Evolutionary conservation across 2,113 vertebrate genomes (phyloP), one percentile per base, ranked within the genome.

Genomic region (Upupa epops): DNA sequence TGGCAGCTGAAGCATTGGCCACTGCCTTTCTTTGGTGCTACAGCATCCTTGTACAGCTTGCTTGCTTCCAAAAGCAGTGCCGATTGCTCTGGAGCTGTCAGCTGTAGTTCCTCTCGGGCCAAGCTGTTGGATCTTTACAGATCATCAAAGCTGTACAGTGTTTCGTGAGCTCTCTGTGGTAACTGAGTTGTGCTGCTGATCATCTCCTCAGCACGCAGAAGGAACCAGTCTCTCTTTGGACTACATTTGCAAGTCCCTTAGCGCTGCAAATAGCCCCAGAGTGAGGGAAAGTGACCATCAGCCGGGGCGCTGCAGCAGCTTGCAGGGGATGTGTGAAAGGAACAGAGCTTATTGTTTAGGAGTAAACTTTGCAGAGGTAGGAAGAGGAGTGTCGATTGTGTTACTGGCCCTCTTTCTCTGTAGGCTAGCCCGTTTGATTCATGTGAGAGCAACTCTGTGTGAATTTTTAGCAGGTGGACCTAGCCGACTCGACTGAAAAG

Each of bases 401-500:
- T 25, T 88, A 28, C 60, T 73, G 70, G 26, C 40, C 19, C 9
- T 45, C 54, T 31, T 61, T 48, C 31, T 77, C 26, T 60, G 31
- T 22, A 83, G 63, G 73, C 32, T 83, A 26, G 7, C 65, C 20
- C 60, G 17, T 72, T 84, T 63, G 71, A 0, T 64, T 70, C 59
- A 42, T 15, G 20, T 25, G 59, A 52, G n/a, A 68, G 17, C n/a
- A 55, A 20, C 52, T 71, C 46, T 92, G 5, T 94, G 37, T 92
- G 86, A 18, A 2, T 95, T 55, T 97, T 89, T 34, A 98, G 98
- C 96, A 97, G 89, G 96, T 95, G 68, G 95, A 97, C 76, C 29
- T 89, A 28, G 34, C 89, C 63, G 88, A 93, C 54, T 91, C 60
- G 1, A 74, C 52, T 31, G 92, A 87, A 40, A 96, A 90, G 40